These are phyloP conservation scores for Callorhinus ursinus DNA, from an alignment of 2,113 vertebrate genomes.

Conservation along the genomic window DNA sequence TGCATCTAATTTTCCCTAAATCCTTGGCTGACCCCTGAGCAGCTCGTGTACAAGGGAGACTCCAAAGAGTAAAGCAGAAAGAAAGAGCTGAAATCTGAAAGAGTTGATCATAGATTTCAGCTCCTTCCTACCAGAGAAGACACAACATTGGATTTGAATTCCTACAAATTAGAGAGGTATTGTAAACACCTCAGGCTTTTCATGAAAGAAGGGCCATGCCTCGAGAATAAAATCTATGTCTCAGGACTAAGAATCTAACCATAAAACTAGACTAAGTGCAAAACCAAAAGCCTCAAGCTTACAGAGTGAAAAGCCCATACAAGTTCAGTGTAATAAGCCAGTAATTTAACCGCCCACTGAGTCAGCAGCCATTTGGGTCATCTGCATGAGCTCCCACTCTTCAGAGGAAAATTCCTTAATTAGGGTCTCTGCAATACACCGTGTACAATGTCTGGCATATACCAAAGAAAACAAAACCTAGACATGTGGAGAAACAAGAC, in stretches of 20 bases:
- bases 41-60: too few species aligned
- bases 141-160: not conserved
- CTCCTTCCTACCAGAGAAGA: not conserved
- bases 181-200: not conserved
- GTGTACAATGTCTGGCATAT: not conserved
- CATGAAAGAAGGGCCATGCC: not conserved
- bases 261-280: not conserved
- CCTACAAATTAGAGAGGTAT: not conserved
- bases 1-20: not conserved
- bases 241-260: not conserved
- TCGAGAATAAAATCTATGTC: not conserved
- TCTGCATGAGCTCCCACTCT: not conserved
- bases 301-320: not conserved
- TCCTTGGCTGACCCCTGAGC: not conserved
- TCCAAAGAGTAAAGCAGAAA: not conserved
- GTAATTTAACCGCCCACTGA: not conserved
- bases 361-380: not conserved
- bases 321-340: not conserved
- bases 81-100: not conserved
- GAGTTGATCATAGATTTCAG: not conserved
- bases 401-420: not conserved
- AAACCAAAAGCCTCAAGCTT: not conserved
- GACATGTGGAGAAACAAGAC: not conserved
- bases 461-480: not conserved
- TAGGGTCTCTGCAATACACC: not conserved